A percentile compares a stretch with the other conserved stretches of the same genome.
Conservation (phyloP, 2,888 invertebrate genomes). For the Ectemnius lituratus region DNA sequence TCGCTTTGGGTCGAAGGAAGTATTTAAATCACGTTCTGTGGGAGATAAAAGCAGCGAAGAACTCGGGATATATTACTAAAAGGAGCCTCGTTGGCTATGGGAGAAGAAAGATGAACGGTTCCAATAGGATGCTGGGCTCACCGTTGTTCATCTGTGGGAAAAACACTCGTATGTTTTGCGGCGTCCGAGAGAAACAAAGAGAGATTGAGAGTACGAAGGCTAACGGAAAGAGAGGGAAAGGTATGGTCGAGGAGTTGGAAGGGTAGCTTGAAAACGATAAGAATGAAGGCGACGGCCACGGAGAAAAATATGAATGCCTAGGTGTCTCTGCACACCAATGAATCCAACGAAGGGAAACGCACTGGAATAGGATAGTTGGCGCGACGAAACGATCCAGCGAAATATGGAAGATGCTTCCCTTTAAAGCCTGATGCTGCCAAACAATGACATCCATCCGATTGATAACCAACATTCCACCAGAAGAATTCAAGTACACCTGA, state of each 20-base stretch:
- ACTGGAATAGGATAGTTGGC: no score
- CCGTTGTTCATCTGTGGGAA: constrained; percentile 1
- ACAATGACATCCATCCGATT: no score
- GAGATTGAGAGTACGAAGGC: no score
- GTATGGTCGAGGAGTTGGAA: not conserved
- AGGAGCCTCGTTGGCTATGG: not conserved
- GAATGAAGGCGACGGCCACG: not conserved
- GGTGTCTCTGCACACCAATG: not conserved
- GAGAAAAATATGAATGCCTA: not conserved
- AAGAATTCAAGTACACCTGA: no score
- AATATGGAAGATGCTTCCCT: no score
- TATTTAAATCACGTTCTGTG: not conserved
- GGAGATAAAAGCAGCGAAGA: not conserved
- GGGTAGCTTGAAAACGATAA: constrained; percentile 4
- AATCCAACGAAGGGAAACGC: not conserved
- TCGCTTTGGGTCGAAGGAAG: not conserved
- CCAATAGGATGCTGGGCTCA: not conserved
- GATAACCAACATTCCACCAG: no score
- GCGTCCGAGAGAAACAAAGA: not conserved
- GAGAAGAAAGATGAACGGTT: not conserved
- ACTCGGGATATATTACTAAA: not conserved
- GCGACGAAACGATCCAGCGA: no score
- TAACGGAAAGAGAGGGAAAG: no score
- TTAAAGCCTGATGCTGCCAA: no score
- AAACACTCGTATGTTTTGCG: constrained; percentile 1